A percentile compares a stretch with the other conserved stretches of the same genome.
phyloP scores from a whole-genome alignment of 1,140 invertebrate species.

The Cyphomyrmex costatus region DNA sequence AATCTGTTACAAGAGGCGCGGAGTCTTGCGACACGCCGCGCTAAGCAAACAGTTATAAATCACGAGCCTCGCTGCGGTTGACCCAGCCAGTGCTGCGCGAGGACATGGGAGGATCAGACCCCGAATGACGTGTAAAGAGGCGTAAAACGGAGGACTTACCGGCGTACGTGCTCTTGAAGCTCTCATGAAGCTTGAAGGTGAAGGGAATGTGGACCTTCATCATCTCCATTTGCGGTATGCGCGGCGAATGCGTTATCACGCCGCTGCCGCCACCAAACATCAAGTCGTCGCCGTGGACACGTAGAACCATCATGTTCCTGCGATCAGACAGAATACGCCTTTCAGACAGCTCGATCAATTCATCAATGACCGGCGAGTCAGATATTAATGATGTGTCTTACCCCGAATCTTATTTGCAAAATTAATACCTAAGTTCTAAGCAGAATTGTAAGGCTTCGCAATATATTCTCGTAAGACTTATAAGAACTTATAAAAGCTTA shows the following conservation, averaged over 20 bases:
- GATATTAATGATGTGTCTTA: too few species aligned
- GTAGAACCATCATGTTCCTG: conserved; percentile 92
- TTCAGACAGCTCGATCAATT: neutral
- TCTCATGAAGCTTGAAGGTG: conserved; percentile 92
- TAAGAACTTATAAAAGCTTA: too few species aligned
- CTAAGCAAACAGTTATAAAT: conserved; percentile 33
- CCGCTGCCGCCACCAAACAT: conserved; percentile 88
- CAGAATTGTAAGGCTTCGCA: too few species aligned
- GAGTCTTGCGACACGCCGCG: neutral
- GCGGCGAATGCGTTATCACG: conserved; percentile 88
- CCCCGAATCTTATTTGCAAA: too few species aligned
- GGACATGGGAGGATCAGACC: neutral
- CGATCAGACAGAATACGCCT: conserved; percentile 24
- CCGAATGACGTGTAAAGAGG: neutral
- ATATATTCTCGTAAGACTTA: too few species aligned
- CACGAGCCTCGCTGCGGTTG: neutral
- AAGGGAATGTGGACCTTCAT: conserved; percentile 93
- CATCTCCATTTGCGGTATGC: conserved; percentile 92
- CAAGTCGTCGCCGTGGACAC: conserved; percentile 90
- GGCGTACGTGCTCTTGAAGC: conserved; percentile 86
- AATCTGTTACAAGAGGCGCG: conserved; percentile 18
- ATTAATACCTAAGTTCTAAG: too few species aligned
- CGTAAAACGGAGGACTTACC: conserved; percentile 78
- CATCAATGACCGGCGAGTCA: too few species aligned
- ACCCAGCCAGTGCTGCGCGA: neutral